Base-by-base conservation (phyloP, 2,888 invertebrate species). In the Dimorphilus gyrociliatus region DNA sequence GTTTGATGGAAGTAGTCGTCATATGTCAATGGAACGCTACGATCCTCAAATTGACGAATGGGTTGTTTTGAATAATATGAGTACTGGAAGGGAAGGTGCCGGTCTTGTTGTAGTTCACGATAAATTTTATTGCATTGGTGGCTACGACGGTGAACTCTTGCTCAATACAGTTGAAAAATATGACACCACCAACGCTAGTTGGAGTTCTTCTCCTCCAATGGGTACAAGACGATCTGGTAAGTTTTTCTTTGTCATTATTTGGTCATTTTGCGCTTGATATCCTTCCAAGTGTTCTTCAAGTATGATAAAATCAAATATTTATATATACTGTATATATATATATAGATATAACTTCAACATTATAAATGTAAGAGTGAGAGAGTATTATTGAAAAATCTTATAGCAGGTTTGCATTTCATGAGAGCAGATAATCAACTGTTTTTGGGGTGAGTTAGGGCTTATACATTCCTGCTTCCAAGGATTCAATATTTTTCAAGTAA, bases 71-170 rank as follows among this genome's bases (percentile, higher is more conserved):
- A 51, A 50, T 30, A 46, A 46, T 12, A 54, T 54, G 49, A 44
- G 42, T 13, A 39, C 41, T 15, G 33, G 39, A 4, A 34, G 60
- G 16, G 60, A 60, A 32, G 60, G 60, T 27, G 56, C 58, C 2
- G 58, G 58, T 10, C 51, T 60, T 7, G 56, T 59, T 10, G 49
- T 53, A n/a, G 48, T 52, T 4, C 50, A 48, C 14, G 54, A 57
- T 33, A 42, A 41, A 39, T 53, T 60, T 21, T 59, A 51, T 43
- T 58, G 55, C 39, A 51, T 59, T 16, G 60, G 60, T 1, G 56
- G 55, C 23, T 60, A 59, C 34, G 58, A 60, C 41, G 59, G 59
- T 0, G 45, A 51, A n/a, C 54, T 53, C 33, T 45, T 59, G 15
- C 43, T 60, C 12, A 50, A 55, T 33, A 48, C 56, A 4, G 56